Evolutionary conservation across 1,140 invertebrate genomes (phyloP).

Genomic region (Cylas formicarius): DNA sequence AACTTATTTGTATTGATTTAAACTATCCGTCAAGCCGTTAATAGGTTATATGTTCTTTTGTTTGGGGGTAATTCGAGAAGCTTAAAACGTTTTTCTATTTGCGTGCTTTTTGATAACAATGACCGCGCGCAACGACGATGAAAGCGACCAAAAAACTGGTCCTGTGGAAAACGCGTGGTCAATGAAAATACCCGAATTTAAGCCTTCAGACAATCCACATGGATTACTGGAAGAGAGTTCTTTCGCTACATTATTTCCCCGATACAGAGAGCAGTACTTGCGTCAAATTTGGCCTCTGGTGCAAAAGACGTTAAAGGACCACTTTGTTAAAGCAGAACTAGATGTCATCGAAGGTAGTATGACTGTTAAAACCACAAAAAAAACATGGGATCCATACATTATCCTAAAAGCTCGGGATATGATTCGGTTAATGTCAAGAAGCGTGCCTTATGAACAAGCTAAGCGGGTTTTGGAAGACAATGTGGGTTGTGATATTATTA

Average conservation of each 20-base stretch:
- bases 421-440: constrained; percentile 89
- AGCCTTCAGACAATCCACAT: constrained; percentile 83
- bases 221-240: constrained; percentile 62
- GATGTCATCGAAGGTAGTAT: constrained; percentile 93
- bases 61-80: no score
- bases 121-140: no score
- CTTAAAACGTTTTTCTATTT: no score
- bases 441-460: constrained; percentile 96
- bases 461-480: constrained; percentile 81
- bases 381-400: constrained; percentile 98
- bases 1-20: no score
- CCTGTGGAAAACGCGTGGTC: constrained; percentile 80
- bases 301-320: constrained; percentile 70
- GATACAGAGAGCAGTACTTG: constrained; percentile 95
- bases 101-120: no score
- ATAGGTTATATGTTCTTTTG: no score
- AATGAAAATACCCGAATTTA: constrained; percentile 86
- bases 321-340: constrained; percentile 82
- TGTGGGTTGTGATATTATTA: constrained; percentile 91
- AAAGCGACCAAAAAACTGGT: constrained; percentile 32
- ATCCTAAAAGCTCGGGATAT: constrained; percentile 96
- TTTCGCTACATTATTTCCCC: constrained; percentile 63
- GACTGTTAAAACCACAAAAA: constrained; percentile 89
- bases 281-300: constrained; percentile 94
- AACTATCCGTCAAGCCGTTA: no score